A percentile compares a stretch with the other conserved stretches of the same genome.
Evolutionary conservation across 64 coral and sea anemone species (phyloP).

Genomic region (Astreopora myriophthalma): DNA sequence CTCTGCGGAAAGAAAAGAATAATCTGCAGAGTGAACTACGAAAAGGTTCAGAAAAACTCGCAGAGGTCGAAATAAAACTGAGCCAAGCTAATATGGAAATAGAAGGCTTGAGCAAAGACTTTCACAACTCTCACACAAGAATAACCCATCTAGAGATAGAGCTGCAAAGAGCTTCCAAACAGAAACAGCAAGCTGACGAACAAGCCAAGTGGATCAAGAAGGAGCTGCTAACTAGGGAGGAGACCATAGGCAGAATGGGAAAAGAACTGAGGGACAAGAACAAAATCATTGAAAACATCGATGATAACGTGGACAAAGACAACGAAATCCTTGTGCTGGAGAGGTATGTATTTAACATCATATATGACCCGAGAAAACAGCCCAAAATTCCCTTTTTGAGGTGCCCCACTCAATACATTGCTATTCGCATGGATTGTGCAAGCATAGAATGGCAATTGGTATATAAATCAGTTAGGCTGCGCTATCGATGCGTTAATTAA

Average conservation of each 20-base stretch:
- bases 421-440: background rate
- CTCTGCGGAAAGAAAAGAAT: constrained; percentile 31
- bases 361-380: background rate
- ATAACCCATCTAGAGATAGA: constrained; percentile 24
- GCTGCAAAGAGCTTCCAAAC: constrained; percentile 34
- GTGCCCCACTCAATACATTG: background rate
- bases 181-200: constrained; percentile 30
- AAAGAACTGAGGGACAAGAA: constrained; percentile 33
- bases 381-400: background rate
- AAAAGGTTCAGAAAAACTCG: constrained; percentile 46
- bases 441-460: no score
- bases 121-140: constrained; percentile 30
- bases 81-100: constrained; percentile 46
- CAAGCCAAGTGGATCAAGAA: constrained; percentile 43
- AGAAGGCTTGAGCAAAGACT: constrained; percentile 32
- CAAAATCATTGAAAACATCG: background rate
- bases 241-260: constrained; percentile 23
- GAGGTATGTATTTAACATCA: background rate
- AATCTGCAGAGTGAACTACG: constrained; percentile 25
- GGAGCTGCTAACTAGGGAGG: constrained; percentile 27
- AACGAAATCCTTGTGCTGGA: constrained; percentile 18
- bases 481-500: no score
- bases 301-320: constrained; percentile 4
- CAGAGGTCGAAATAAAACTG: constrained; percentile 31
- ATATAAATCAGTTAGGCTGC: no score